Evolutionary conservation across 1,140 invertebrate genomes (phyloP).

Genomic region (Zophobas atratus): DNA sequence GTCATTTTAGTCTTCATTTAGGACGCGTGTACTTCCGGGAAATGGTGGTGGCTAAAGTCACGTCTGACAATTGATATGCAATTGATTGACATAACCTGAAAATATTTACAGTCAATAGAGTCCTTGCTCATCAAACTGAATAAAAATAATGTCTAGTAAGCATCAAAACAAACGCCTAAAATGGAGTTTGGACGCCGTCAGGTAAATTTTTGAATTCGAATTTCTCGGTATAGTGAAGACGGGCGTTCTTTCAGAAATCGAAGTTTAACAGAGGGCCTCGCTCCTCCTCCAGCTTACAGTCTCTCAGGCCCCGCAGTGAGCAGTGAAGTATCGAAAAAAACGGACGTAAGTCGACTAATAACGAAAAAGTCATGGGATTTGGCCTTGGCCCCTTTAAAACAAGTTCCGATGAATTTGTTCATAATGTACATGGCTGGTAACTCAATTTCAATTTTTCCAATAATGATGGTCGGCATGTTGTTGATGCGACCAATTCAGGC

Average conservation of each 20-base stretch:
- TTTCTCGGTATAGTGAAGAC: conserved; percentile 13
- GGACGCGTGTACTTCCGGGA: conserved; percentile 5
- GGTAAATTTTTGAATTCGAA: conserved; percentile 52
- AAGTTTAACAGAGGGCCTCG: conserved; percentile 66
- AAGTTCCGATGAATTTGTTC: conserved; percentile 99
- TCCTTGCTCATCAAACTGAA: conserved; percentile 10
- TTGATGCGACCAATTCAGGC: conserved; percentile 96
- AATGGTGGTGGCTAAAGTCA: conserved; percentile 13
- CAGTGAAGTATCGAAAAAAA: conserved; percentile 81
- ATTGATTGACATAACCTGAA: conserved; percentile 3
- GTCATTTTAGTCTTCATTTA: background rate
- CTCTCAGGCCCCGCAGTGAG: conserved; percentile 79
- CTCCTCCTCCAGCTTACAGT: conserved; percentile 89
- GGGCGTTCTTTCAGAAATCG: conserved; percentile 56
- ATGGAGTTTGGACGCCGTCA: conserved; percentile 63
- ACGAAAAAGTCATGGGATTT: conserved; percentile 99
- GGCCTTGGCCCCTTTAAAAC: conserved; percentile 94
- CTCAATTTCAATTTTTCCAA: conserved; percentile 99
- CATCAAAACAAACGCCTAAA: conserved; percentile 58
- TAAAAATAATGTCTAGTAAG: conserved; percentile 56
- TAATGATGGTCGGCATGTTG: conserved; percentile 99
- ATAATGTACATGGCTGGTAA: conserved; percentile 99
- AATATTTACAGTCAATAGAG: conserved; percentile 30
- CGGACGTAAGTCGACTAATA: conserved; percentile 86
- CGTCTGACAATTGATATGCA: background rate